Evolutionary conservation across 2,888 invertebrate genomes (phyloP).

Genomic region (Lasioglossum malachurum): DNA sequence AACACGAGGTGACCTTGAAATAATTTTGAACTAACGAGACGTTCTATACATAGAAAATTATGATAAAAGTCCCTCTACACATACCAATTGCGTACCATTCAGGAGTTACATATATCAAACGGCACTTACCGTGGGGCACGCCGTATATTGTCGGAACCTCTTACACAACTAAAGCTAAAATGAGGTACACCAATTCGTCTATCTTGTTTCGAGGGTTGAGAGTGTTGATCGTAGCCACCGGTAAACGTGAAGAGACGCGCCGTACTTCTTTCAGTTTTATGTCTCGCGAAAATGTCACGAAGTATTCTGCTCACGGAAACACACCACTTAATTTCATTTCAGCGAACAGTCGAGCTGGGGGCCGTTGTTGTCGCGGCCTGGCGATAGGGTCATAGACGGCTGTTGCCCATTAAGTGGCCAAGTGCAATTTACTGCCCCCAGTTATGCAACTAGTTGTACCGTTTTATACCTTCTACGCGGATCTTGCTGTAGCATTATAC

Average conservation of each 20-base stretch:
- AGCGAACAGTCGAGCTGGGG: background rate
- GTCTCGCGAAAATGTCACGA: background rate
- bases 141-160: no score
- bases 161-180: no score
- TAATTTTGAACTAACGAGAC: no score
- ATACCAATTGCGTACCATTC: no score
- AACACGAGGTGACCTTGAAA: no score
- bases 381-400: conserved; percentile 7
- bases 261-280: conserved; percentile 13
- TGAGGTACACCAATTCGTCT: no score
- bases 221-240: conserved; percentile 10
- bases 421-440: background rate
- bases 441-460: conserved; percentile 4
- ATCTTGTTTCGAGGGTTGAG: background rate
- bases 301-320: background rate
- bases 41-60: no score
- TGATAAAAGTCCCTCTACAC: no score
- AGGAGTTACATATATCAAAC: no score
- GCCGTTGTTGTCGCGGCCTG: background rate
- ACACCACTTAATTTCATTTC: conserved; percentile 8
- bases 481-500: background rate
- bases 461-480: background rate
- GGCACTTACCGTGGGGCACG: no score
- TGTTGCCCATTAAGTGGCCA: background rate
- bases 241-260: conserved; percentile 27